A percentile compares a stretch with the other conserved stretches of the same genome.
Conservation (phyloP, 1,140 invertebrate genomes). For the Acromyrmex heyeri region DNA sequence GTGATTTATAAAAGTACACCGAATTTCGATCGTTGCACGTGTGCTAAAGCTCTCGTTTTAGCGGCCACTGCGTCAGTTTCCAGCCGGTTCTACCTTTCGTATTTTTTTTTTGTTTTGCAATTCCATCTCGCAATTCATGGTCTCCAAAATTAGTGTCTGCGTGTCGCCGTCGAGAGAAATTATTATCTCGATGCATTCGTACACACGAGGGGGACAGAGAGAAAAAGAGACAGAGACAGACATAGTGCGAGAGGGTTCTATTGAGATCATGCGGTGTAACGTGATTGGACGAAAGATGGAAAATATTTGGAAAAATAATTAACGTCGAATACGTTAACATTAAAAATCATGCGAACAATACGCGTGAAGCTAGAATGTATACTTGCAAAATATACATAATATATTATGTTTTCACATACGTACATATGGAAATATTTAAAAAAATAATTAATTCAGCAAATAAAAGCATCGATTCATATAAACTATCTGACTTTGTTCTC, state of each 20-base stretch:
- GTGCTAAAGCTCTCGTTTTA: conserved; percentile 54
- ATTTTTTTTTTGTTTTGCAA: conserved; percentile 1
- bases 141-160: conserved; percentile 47
- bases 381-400: conserved; percentile 24
- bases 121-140: conserved; percentile 47
- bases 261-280: conserved; percentile 28
- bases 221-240: not conserved
- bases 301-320: conserved; percentile 3
- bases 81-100: not conserved
- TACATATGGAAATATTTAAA: not conserved
- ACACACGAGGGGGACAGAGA: not conserved
- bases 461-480: not conserved
- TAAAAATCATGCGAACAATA: conserved; percentile 6
- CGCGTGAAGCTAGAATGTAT: not conserved
- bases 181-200: conserved; percentile 48
- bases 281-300: conserved; percentile 25
- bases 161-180: conserved; percentile 40
- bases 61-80: not conserved
- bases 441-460: not conserved
- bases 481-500: not conserved
- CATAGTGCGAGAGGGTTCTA: conserved; percentile 11
- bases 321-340: conserved; percentile 27
- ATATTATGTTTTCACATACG: not conserved
- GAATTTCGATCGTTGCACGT: conserved; percentile 60
- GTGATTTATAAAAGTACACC: conserved; percentile 64